phyloP scores from a whole-genome alignment of 2,113 vertebrate genomes.

The Argyrosomus japonicus region DNA sequence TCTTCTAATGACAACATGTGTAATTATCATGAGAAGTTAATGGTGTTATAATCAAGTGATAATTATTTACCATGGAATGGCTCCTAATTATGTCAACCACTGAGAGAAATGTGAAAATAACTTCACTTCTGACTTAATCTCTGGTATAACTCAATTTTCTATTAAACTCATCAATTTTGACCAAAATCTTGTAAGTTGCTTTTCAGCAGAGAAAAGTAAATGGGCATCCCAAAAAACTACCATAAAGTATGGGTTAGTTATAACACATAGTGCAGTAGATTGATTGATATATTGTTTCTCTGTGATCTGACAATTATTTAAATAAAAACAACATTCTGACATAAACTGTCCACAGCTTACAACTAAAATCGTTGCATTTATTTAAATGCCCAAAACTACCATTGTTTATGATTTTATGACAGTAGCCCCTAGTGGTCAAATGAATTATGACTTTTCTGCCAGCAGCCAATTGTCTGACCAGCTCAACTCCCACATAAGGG shows the following conservation, averaged over 20 bases:
- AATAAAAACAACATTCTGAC: neutral
- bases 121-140: conserved; percentile 40
- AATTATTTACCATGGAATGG: conserved; percentile 6
- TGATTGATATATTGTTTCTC: neutral
- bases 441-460: neutral
- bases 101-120: conserved; percentile 43
- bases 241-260: neutral
- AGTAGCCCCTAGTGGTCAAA: neutral
- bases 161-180: conserved; percentile 59
- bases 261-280: neutral
- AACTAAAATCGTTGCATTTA: neutral
- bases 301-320: neutral
- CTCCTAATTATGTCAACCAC: conserved; percentile 18
- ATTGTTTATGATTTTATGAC: neutral
- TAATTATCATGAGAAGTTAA: conserved; percentile 21
- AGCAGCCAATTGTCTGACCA: too few species aligned
- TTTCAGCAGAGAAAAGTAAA: neutral
- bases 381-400: neutral
- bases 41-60: conserved; percentile 29
- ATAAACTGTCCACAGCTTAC: neutral
- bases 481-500: too few species aligned
- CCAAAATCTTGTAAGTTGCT: conserved; percentile 19
- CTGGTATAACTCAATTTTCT: conserved; percentile 56
- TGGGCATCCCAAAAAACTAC: neutral
- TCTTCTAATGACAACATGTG: conserved; percentile 32